These are phyloP conservation scores for Himalopsyche tibetana DNA, from an alignment of 2,888 invertebrate species.

Conservation along the genomic window DNA sequence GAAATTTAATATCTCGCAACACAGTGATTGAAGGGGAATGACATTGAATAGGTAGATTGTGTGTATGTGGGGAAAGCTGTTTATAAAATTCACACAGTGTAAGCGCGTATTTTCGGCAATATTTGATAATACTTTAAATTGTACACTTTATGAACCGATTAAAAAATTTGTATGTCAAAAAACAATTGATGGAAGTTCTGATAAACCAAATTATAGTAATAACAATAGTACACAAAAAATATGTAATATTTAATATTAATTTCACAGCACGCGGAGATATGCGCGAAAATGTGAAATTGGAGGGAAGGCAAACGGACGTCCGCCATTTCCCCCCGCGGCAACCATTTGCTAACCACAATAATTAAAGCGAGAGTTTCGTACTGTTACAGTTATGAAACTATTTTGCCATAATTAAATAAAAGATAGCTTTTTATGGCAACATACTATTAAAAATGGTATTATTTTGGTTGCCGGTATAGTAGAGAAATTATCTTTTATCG, in stretches of 20 bases:
- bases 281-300: conserved; percentile 20
- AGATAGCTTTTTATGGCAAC: not conserved
- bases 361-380: conserved; percentile 22
- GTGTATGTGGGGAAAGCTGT: not conserved
- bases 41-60: not conserved
- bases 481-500: conserved; percentile 1
- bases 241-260: not conserved
- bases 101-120: too few relatives aligned
- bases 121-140: too few relatives aligned
- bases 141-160: too few relatives aligned
- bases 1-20: conserved; percentile 15
- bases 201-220: not conserved
- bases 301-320: conserved; percentile 5
- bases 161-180: too few relatives aligned
- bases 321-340: conserved; percentile 1
- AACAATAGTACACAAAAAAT: not conserved
- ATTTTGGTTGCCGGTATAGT: not conserved
- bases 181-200: too few relatives aligned
- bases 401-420: conserved; percentile 5
- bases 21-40: not conserved
- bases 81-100: not conserved
- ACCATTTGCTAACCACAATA: conserved; percentile 18
- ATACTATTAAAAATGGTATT: not conserved
- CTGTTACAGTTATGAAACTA: conserved; percentile 8
- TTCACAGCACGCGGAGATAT: conserved; percentile 24